Evolutionary conservation across 2,797 vertebrate species (phyloP), one percentile per base, ranked within the genome.

Genomic region (Parauchenoglanis ngamensis): DNA sequence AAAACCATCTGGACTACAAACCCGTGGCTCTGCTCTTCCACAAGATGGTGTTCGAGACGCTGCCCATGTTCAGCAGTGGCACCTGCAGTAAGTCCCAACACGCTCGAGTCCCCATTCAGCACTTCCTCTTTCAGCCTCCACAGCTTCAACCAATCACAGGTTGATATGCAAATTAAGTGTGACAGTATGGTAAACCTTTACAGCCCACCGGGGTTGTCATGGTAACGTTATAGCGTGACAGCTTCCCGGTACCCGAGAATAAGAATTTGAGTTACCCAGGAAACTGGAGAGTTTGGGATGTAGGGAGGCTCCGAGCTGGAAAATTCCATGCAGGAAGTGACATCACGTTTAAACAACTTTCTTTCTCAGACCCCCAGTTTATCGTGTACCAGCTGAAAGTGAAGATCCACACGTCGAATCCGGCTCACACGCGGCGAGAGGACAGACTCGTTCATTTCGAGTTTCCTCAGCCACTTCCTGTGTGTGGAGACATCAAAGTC

Each of bases 41-140:
- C 96, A 99, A 99, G 96, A 99, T 99, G 97, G 98, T 98, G 95
- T 99, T 99, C 94, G 98, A 99, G 96, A 99, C 98, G 90, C 97
- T 99, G 95, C 98, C 98, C 88, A 99, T 99, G 98, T 99, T 99
- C 97, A 99, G 98, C 94, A 96, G 98, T 90, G 97, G 98, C 96
- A 99, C 97, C 95, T 99, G 98, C 97, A 99, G 98, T 99, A 97
- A 99, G 98, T 99, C 92, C 93, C 88, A 25, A 0, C 54, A 0
- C 3, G 3, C 77, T 59, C 10, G 0, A 28, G 19, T 79, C 54
- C 17, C 57, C 54, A 15, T 63, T 7, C 25, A 49, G 44, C 44
- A 67, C 78, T 17, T 81, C 40, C 56, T 63, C 11, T n/a, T 31
- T 35, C 28, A 54, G 13, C 7, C 23, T 28, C 46, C 5, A 19